phyloP scores from a whole-genome alignment of 2,113 vertebrate species.

The Rutilus rutilus region DNA sequence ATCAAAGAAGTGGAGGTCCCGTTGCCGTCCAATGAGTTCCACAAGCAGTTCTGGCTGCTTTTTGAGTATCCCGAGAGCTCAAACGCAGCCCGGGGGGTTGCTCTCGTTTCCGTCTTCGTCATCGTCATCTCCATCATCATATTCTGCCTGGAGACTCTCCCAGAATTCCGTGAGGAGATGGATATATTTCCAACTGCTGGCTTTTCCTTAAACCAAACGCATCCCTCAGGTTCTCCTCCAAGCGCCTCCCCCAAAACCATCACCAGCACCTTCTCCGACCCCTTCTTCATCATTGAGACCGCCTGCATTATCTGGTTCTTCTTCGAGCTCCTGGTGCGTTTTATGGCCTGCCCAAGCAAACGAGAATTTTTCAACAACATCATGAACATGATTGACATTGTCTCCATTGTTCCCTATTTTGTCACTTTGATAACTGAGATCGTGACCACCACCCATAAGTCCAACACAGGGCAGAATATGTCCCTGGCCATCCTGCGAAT shows the following conservation, averaged over 20 bases:
- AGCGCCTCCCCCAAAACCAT: constrained; percentile 64
- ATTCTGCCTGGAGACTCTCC: constrained; percentile 96
- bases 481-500: constrained; percentile 93
- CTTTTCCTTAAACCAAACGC: constrained; percentile 66
- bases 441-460: constrained; percentile 79
- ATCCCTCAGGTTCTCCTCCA: constrained; percentile 33
- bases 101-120: constrained; percentile 90
- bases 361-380: constrained; percentile 91
- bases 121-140: constrained; percentile 96
- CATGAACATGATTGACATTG: constrained; percentile 96
- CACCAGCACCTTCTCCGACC: constrained; percentile 83
- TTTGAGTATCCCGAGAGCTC: constrained; percentile 97
- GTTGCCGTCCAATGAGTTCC: constrained; percentile 86
- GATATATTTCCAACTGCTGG: constrained; percentile 62
- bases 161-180: constrained; percentile 89
- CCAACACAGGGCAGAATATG: constrained; percentile 89
- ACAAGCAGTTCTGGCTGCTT: constrained; percentile 93
- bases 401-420: constrained; percentile 97
- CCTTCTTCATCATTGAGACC: constrained; percentile 94
- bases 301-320: constrained; percentile 95
- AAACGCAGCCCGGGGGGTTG: constrained; percentile 88
- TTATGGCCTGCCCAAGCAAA: constrained; percentile 93
- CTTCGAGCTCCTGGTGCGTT: constrained; percentile 88
- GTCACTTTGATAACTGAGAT: constrained; percentile 89
- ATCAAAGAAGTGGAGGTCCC: constrained; percentile 89